These are phyloP conservation scores for Lerema accius DNA, from an alignment of 1,140 invertebrate species.

Conservation along the genomic window DNA sequence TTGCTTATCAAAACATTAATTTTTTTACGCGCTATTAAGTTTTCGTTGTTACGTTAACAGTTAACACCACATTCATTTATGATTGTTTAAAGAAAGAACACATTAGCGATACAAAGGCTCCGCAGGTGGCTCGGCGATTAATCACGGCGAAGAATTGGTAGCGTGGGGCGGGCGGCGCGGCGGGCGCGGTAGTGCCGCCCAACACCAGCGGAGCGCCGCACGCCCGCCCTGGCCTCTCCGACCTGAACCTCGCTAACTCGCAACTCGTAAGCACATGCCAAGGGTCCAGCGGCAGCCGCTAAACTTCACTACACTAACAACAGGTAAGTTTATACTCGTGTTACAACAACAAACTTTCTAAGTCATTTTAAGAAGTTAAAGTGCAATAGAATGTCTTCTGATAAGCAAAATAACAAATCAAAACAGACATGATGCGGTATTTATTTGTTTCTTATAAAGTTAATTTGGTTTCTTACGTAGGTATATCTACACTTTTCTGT, in stretches of 20 bases:
- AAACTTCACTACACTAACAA: constrained; percentile 26
- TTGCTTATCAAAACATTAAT: constrained; percentile 4
- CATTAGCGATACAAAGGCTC: constrained; percentile 75
- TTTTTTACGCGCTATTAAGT: constrained; percentile 14
- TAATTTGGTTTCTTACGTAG: too few relatives aligned
- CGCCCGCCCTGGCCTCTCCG: constrained; percentile 47
- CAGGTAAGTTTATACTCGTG: constrained; percentile 53
- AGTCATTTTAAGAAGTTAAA: too few relatives aligned
- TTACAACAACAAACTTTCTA: constrained; percentile 5
- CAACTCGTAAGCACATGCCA: constrained; percentile 42
- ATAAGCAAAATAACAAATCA: too few relatives aligned
- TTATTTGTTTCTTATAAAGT: too few relatives aligned
- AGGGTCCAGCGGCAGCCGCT: constrained; percentile 28
- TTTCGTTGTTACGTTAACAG: constrained; percentile 14
- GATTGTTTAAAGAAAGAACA: constrained; percentile 69
- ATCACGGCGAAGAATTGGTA: constrained; percentile 67
- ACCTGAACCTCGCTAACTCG: constrained; percentile 31
- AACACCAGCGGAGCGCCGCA: constrained; percentile 54
- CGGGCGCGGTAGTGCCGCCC: constrained; percentile 70
- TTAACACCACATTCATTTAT: constrained; percentile 26
- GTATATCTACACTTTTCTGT: too few relatives aligned
- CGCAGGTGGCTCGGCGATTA: constrained; percentile 78
- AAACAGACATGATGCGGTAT: too few relatives aligned
- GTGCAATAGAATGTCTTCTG: too few relatives aligned
- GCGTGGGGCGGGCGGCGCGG: constrained; percentile 58